Evolutionary conservation across 2,797 vertebrate genomes (phyloP).

Genomic region (Acanthurus tractus): DNA sequence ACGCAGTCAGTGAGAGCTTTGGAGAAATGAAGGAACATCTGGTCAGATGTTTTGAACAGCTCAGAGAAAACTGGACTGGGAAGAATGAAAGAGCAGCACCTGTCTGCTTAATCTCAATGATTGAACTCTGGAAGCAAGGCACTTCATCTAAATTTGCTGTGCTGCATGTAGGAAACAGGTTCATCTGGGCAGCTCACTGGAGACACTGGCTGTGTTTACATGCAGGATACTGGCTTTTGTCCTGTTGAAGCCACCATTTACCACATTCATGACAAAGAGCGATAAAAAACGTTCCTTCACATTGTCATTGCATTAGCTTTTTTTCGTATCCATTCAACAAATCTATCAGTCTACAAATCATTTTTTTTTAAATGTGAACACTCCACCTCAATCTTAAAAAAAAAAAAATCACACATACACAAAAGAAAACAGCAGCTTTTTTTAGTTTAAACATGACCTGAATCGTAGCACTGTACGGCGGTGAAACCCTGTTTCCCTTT

Average conservation of each 20-base stretch:
- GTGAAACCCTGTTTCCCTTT: constrained; percentile 29
- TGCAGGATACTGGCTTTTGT: constrained; percentile 1
- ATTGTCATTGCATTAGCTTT: background rate
- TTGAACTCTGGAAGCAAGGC: constrained; percentile 19
- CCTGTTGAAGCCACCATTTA: constrained; percentile 2
- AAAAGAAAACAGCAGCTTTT: constrained; percentile 4
- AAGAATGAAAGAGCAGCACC: constrained; percentile 30
- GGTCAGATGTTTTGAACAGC: constrained; percentile 18
- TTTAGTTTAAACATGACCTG: constrained; percentile 22
- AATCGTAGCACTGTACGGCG: constrained; percentile 5
- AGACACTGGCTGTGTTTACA: constrained; percentile 42
- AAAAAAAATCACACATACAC: background rate
- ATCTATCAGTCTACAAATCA: background rate
- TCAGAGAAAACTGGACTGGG: constrained; percentile 15
- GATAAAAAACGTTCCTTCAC: background rate
- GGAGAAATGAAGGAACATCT: constrained; percentile 23
- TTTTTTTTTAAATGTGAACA: background rate
- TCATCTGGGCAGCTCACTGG: constrained; percentile 1
- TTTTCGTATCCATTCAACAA: constrained; percentile 5
- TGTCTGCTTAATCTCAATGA: background rate
- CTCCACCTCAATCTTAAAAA: background rate
- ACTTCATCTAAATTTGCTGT: background rate
- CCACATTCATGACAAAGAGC: background rate
- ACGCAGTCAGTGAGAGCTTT: constrained; percentile 18
- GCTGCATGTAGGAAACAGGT: background rate